Conservation (phyloP, 1,140 invertebrate species). For the Cotesia vestalis region DNA sequence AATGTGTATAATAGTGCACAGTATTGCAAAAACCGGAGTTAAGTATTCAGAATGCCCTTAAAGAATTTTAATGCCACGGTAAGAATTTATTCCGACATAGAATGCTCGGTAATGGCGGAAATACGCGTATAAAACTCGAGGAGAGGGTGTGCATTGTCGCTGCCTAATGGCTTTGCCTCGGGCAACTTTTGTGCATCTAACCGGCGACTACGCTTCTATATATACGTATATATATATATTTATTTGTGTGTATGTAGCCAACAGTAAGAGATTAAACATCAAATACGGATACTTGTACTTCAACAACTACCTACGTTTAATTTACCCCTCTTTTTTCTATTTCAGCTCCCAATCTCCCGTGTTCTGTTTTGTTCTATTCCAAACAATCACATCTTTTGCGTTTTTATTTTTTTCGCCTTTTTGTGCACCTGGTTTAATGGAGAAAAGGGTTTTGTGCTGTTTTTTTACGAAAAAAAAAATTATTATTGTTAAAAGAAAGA, state of each 20-base stretch:
- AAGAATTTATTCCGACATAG: constrained; percentile 59
- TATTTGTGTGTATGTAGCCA: too few relatives aligned
- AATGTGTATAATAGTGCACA: constrained; percentile 18
- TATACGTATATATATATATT: constrained; percentile 4
- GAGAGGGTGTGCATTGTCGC: constrained; percentile 58
- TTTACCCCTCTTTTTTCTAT: not conserved
- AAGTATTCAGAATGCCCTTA: constrained; percentile 56
- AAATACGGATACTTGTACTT: constrained; percentile 27
- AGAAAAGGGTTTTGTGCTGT: too few relatives aligned
- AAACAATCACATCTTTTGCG: not conserved
- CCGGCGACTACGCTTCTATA: constrained; percentile 30
- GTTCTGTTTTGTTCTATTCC: not conserved
- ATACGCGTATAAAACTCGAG: constrained; percentile 56
- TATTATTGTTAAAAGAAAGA: too few relatives aligned
- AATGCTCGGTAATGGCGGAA: constrained; percentile 59
- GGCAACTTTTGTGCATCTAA: constrained; percentile 35
- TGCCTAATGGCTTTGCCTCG: constrained; percentile 55
- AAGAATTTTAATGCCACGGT: constrained; percentile 58
- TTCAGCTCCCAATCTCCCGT: not conserved
- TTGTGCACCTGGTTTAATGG: too few relatives aligned
- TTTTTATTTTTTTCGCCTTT: too few relatives aligned
- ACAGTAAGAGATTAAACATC: constrained; percentile 25
- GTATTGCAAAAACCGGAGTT: constrained; percentile 31
- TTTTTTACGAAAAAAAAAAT: too few relatives aligned
- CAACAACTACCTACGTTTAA: not conserved